Evolutionary conservation across 2,113 vertebrate genomes (phyloP), one percentile per base, ranked within the genome.

Genomic region (Callospermophilus lateralis): DNA sequence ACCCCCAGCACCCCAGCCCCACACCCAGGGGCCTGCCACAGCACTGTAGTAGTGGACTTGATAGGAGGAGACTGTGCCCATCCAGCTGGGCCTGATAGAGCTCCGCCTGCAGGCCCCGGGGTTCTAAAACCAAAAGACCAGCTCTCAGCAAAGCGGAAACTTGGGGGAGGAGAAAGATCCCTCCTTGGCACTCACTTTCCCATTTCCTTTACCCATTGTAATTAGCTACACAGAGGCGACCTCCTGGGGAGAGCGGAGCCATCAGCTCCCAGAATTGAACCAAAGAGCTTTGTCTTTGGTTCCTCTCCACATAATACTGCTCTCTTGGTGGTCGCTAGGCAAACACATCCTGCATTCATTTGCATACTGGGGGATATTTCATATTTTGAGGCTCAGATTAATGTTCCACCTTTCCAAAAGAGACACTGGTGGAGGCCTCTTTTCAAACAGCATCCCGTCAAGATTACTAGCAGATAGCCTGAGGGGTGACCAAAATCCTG

Each of bases 151-250:
- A 87, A 95, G 78, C 63, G n/a, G 58, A 65, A 90, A 89, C 86
- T 83, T 95, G 86, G 80, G 79, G 95, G 93, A 94, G 53, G 85
- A 97, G 91, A 94, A 63, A 39, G 53, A 94, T 84, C 85, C 6
- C 78, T 95, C 80, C 74, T 37, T 0, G 10, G 30, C n/a, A 2
- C 73, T 80, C 86, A 48, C 72, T 97, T 90, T 89, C 70, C 95
- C 87, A 84, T 96, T 97, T 97, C 84, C 86, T 96, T 92, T 93
- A 78, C 73, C 95, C 76, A 80, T 32, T 93, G 96, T 94, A 97
- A 97, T 98, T 95, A 97, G 96, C 93, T 15, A 15, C n/a, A 65
- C 78, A 96, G 81, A 97, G 90, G 73, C 74, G 26, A 48, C 79
- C 97, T 93, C 96, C 95, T 3, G 76, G 73, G 96, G 83, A 88